Base-by-base conservation (phyloP, 53 echinoderm and acorn worm genomes). In the Henricia sp. region DNA sequence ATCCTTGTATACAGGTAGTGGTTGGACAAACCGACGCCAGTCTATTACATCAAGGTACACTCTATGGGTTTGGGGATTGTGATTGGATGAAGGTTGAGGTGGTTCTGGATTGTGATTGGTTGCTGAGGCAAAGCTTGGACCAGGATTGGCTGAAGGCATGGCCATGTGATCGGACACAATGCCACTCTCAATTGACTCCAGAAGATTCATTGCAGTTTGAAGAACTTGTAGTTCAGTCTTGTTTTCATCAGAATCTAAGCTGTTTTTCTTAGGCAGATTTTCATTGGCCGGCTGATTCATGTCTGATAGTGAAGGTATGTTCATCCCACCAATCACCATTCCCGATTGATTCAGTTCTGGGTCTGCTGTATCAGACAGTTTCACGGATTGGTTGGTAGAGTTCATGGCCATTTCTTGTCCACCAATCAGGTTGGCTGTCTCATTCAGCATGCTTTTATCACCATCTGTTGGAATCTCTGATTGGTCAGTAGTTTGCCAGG, bases 11-110 rank as follows among this genome's bases (percentile, higher is more conserved):
- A 26, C 28, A 14, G 90, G 91, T 55, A 91, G 32, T 0, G 96
- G 96, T 6, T 85, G 74, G 3, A 96, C 84, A 21, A 91, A 96
- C 1, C 93, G 80, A 11, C 89, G 78, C 96, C 96, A 96, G 53
- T 94, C 94, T 29, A 83, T 50, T 28, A 86, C 74, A 52, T 93
- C 87, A 10, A 74, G 67, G 39, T 76, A 86, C 26, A 86, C 86
- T 2, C 2, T 52, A 13, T 40, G 3, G 14, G 34, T 35, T 6
- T 36, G 74, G 53, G 26, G 12, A 30, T 11, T n/a, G 16, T 6
- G 19, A 10, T 30, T 12, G 12, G 2, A 20, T 35, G 73, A 33
- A 10, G 29, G n/a, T 33, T 10, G 17, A 35, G 72, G 29, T 3
- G 4, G 43, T 2, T 41, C 3, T 3, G 23, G 73, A 3, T 73